Percentiles rank a stretch among this genome's conserved stretches.
Evolutionary conservation across 2,888 invertebrate species (phyloP).

Genomic region (Tridacna gigas): DNA sequence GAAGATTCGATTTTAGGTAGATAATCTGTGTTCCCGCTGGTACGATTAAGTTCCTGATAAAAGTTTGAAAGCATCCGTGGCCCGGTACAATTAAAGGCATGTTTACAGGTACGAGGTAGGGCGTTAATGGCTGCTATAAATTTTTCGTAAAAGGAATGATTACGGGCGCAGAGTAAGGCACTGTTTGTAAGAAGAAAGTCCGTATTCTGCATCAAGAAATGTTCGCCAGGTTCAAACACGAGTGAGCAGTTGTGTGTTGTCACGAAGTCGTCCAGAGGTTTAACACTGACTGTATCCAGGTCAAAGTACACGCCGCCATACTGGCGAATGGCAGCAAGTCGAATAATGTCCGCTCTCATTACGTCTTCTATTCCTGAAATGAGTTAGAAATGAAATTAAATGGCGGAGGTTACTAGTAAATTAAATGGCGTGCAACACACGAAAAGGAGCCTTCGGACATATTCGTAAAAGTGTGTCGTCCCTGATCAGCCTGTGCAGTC

Average conservation of each 20-base stretch:
- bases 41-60: neutral
- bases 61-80: neutral
- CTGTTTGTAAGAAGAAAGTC: constrained; percentile 10
- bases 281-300: constrained; percentile 10
- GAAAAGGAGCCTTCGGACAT: too few species aligned
- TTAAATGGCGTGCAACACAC: too few species aligned
- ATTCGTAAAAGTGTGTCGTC: too few species aligned
- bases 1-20: neutral
- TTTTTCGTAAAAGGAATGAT: neutral
- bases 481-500: too few species aligned
- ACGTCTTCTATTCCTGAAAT: constrained; percentile 1
- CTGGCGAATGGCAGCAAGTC: neutral
- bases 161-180: neutral
- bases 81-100: neutral
- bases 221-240: constrained; percentile 1
- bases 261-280: neutral
- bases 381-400: too few species aligned
- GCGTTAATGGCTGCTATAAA: neutral
- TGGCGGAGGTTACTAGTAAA: too few species aligned
- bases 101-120: neutral
- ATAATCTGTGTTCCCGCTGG: neutral
- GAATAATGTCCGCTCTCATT: neutral
- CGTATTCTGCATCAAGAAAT: neutral
- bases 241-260: neutral
- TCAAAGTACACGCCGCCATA: constrained; percentile 18